phyloP scores from a whole-genome alignment of 2,888 invertebrate species.

The Trichopoda pennipes region DNA sequence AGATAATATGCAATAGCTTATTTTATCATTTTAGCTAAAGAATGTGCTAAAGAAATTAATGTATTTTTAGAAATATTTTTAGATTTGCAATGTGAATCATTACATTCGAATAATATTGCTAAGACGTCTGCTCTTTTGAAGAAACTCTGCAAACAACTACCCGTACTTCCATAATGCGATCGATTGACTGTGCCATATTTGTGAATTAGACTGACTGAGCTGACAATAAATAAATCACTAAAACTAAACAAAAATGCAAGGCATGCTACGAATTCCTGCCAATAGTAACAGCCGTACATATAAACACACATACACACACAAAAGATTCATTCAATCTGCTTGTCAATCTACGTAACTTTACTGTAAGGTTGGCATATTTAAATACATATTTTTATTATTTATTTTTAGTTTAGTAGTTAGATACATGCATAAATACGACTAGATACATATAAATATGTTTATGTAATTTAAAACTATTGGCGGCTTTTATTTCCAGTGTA shows the following conservation, averaged over 20 bases:
- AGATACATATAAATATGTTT: not conserved
- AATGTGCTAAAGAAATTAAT: not conserved
- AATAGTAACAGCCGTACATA: not conserved
- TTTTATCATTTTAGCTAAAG: too few species aligned
- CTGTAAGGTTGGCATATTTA: slow-evolving; percentile 55
- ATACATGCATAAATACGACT: not conserved
- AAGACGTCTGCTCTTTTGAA: too few species aligned
- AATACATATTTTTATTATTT: slow-evolving; percentile 29
- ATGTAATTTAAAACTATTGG: slow-evolving; percentile 56
- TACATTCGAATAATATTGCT: too few species aligned
- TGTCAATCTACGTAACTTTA: slow-evolving; percentile 55
- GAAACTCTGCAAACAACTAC: not conserved
- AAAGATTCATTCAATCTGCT: slow-evolving; percentile 20
- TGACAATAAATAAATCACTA: slow-evolving; percentile 44
- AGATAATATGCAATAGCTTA: too few species aligned
- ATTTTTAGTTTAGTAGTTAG: slow-evolving; percentile 11
- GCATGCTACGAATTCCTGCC: not conserved
- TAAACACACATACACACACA: not conserved
- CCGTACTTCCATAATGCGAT: not conserved
- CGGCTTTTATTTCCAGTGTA: slow-evolving; percentile 58
- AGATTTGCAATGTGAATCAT: too few species aligned
- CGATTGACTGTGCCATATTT: not conserved
- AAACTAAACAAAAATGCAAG: slow-evolving; percentile 1
- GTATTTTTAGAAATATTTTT: too few species aligned
- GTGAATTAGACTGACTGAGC: too few species aligned